A percentile compares a stretch with the other conserved stretches of the same genome.
phyloP scores from a whole-genome alignment of 1,140 invertebrate genomes.

The Rhyacophila brunnea region DNA sequence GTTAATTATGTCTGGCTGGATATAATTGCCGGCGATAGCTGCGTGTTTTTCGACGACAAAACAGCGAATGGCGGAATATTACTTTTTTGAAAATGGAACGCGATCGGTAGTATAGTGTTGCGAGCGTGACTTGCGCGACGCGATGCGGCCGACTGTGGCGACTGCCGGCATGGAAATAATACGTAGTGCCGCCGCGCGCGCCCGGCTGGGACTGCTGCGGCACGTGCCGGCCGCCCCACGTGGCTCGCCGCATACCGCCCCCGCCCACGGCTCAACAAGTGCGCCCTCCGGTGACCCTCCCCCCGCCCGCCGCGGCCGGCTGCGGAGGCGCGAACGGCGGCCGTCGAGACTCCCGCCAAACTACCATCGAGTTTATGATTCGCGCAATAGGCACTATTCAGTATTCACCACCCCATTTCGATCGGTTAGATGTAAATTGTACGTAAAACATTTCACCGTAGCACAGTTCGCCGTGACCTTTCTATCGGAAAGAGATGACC shows the following conservation, averaged over 20 bases:
- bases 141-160: constrained; percentile 4
- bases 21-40: too few species aligned
- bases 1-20: too few species aligned
- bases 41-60: too few species aligned
- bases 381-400: too few species aligned
- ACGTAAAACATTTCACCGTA: too few species aligned
- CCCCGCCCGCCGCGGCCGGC: not conserved
- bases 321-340: not conserved
- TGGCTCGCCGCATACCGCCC: constrained; percentile 5
- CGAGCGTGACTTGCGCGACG: constrained; percentile 1
- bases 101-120: not conserved
- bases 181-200: not conserved
- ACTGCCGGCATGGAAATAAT: not conserved
- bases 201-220: constrained; percentile 1
- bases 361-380: not conserved
- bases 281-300: constrained; percentile 14
- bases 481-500: too few species aligned
- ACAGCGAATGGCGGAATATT: too few species aligned
- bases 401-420: too few species aligned
- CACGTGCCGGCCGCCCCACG: constrained; percentile 12
- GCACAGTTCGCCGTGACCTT: too few species aligned
- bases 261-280: constrained; percentile 13
- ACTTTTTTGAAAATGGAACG: not conserved
- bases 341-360: not conserved
- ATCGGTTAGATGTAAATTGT: too few species aligned